Percentiles rank a stretch among this genome's conserved stretches.
Conservation (phyloP, 2,113 vertebrate genomes). For the Gavialis gangeticus region DNA sequence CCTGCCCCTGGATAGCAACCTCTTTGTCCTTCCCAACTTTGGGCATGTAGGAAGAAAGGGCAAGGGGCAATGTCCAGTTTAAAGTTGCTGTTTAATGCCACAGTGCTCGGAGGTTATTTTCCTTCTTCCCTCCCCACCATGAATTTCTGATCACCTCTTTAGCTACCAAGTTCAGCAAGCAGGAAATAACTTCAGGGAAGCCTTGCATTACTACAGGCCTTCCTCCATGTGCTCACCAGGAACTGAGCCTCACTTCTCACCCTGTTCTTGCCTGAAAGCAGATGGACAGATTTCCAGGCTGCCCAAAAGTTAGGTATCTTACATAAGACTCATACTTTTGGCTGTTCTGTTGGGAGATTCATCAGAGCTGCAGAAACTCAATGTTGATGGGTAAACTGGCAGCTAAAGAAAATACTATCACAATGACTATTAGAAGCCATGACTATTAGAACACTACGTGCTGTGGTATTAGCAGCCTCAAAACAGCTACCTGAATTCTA, state of each 20-base stretch:
- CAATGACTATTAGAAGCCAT: too few relatives aligned
- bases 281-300: background rate
- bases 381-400: background rate
- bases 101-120: background rate
- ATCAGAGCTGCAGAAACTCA: background rate
- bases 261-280: background rate
- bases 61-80: background rate
- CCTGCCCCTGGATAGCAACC: too few relatives aligned
- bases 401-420: too few relatives aligned
- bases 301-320: background rate
- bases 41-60: background rate
- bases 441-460: too few relatives aligned
- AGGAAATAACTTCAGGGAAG: background rate
- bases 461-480: too few relatives aligned
- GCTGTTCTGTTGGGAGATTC: background rate
- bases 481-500: too few relatives aligned
- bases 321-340: background rate
- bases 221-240: too few relatives aligned
- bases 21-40: background rate
- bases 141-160: background rate
- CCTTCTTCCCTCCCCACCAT: accelerated
- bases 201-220: background rate
- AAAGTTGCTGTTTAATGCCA: background rate
- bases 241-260: background rate
- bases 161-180: background rate